These are phyloP conservation scores for Ametastegia equiseti DNA, from an alignment of 2,888 invertebrate genomes.

Conservation along the genomic window DNA sequence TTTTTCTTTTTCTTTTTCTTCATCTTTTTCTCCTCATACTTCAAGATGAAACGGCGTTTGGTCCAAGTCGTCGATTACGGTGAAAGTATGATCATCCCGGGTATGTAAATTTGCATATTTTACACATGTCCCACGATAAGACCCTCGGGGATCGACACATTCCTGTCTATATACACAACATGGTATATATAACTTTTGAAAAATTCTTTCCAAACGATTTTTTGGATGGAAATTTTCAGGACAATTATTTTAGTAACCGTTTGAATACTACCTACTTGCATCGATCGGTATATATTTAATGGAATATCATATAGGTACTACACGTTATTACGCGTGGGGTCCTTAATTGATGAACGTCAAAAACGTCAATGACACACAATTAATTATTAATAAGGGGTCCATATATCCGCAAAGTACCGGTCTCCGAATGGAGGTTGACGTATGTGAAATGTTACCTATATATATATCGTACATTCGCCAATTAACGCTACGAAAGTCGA, in stretches of 20 bases:
- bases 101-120: conserved; percentile 43
- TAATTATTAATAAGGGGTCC: conserved; percentile 36
- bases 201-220: not conserved
- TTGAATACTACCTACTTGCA: too few relatives aligned
- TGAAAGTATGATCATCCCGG: conserved; percentile 42
- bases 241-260: too few relatives aligned
- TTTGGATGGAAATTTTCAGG: too few relatives aligned
- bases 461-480: conserved; percentile 2
- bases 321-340: not conserved
- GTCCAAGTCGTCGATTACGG: conserved; percentile 37
- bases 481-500: conserved; percentile 40
- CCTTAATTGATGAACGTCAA: not conserved
- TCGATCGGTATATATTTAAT: too few relatives aligned
- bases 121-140: conserved; percentile 37
- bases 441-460: conserved; percentile 17
- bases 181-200: not conserved
- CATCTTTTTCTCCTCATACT: too few relatives aligned
- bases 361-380: conserved; percentile 1
- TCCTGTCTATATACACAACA: not conserved
- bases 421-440: conserved; percentile 27
- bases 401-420: conserved; percentile 9
- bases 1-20: too few relatives aligned
- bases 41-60: conserved; percentile 17
- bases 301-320: not conserved
- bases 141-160: not conserved